phyloP scores from a whole-genome alignment of 2,113 vertebrate genomes.

The Ophiodon elongatus region DNA sequence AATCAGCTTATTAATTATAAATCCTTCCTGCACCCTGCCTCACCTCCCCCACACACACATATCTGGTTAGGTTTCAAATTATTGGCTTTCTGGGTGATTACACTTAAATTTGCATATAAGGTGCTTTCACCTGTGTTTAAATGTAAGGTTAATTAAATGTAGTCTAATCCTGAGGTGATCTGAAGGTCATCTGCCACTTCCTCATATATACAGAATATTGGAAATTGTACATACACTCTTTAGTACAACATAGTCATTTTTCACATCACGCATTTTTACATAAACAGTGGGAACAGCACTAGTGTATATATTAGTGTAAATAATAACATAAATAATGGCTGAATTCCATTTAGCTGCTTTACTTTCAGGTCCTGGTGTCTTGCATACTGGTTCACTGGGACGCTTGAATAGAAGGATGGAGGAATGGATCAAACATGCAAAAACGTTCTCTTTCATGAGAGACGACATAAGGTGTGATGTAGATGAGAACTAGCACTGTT shows the following conservation, averaged over 20 bases:
- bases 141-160: background rate
- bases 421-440: background rate
- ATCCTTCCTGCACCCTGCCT: background rate
- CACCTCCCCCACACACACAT: background rate
- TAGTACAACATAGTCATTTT: background rate
- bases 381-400: background rate
- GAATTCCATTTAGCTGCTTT: background rate
- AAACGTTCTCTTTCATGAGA: background rate
- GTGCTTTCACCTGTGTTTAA: conserved; percentile 1
- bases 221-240: background rate
- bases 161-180: background rate
- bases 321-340: background rate
- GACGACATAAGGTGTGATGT: background rate
- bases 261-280: background rate
- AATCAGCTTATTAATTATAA: conserved; percentile 10
- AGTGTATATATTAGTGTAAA: no score
- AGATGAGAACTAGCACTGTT: background rate
- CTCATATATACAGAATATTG: background rate
- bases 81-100: background rate
- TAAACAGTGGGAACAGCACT: background rate
- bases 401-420: background rate
- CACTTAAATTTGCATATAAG: background rate
- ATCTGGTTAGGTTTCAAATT: background rate
- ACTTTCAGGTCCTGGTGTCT: background rate
- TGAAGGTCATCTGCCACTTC: background rate